Evolutionary conservation across 37 sponge, comb jelly and placozoan species (phyloP), one percentile per base, ranked within the genome.

Genomic region (Haliclona indistincta): DNA sequence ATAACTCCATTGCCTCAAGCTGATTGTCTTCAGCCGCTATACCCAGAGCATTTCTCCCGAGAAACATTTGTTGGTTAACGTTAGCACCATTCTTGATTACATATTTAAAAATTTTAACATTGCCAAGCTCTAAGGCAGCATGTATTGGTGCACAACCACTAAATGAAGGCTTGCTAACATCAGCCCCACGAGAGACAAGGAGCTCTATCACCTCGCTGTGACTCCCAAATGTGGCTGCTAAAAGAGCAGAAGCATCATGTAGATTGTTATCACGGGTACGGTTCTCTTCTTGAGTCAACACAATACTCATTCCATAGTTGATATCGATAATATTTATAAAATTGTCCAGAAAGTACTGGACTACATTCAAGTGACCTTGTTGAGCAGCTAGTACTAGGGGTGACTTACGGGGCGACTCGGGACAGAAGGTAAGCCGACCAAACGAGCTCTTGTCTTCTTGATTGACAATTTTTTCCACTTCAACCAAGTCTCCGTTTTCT

Each of bases 151-250:
- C 85, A 75, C 85, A 86, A 4, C 94, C 89, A 7, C 81, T 78
- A 15, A 76, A 82, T 43, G 84, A 88, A 2, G 89, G 89, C 19
- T 81, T 88, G 75, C 88, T 81, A 43, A 93, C 71, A 28, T 93
- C 85, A 2, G 94, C 94, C 25, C 83, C 90, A 54, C 45, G 74
- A 26, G 20, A 19, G 28, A 86, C 33, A 47, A 88, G 71, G 25
- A 63, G 76, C 10, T 86, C 71, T 81, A 88, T 86, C 58, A 94
- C 88, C 37, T 86, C 62, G 35, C 86, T 23, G 71, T 83, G 79
- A 10, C 88, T 88, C 43, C 89, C 79, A 36, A 90, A 90, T 15
- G 88, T 77, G 25, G 91, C 93, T 1, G 85, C 95, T 88, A 90
- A 90, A 1, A 94, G 84, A 28, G 95, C 80, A 20, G 95, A 89